Base-by-base conservation (phyloP, 2,797 vertebrate species). In the Eleutherodactylus coqui region DNA sequence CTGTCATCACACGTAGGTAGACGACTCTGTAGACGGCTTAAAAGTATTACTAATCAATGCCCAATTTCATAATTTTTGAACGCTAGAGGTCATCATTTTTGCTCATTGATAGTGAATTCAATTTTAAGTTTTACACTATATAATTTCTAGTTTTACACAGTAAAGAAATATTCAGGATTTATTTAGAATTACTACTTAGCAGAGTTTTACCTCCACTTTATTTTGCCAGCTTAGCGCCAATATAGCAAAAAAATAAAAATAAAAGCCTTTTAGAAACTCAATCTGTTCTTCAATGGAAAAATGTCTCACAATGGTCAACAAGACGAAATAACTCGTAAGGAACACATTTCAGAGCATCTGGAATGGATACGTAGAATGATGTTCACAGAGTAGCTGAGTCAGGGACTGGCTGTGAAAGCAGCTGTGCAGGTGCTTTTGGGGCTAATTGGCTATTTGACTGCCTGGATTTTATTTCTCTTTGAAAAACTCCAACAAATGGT, bases 401-500 rank as follows among this genome's bases (percentile, higher is more conserved):
- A 83, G 51, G n/a, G 21, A 27, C 69, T 83, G 29, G 36, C 81
- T 60, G 67, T 84, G 70, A n/a, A 62, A 75, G 82, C 82, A 84
- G 82, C 82, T 84, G 51, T 60, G 51, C 72, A 84, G 70, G 82
- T 75, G 72, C 82, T 76, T 84, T 83, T 16, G 55, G 82, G 82
- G 82, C 24, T 84, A 84, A 84, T 76, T 84, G 82, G 82, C 38
- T 84, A 34, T 75, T 84, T 84, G 41, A 84, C 51, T 84, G 72
- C 32, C 41, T 83, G 45, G 34, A 84, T 75, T 75, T 75, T 76
- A 41, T 55, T 73, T 83, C 51, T 73, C 53, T 43, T 41, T 53
- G 16, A 83, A 73, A 60, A 75, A 55, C 41, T 84, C 21, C 17
- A 19, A 36, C 21, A 75, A 69, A 80, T n/a, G 16, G 4, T 72